Percentiles rank a stretch among this genome's conserved stretches.
Evolutionary conservation across 2,888 invertebrate species (phyloP).

Genomic region (Podotricha telesiphe): DNA sequence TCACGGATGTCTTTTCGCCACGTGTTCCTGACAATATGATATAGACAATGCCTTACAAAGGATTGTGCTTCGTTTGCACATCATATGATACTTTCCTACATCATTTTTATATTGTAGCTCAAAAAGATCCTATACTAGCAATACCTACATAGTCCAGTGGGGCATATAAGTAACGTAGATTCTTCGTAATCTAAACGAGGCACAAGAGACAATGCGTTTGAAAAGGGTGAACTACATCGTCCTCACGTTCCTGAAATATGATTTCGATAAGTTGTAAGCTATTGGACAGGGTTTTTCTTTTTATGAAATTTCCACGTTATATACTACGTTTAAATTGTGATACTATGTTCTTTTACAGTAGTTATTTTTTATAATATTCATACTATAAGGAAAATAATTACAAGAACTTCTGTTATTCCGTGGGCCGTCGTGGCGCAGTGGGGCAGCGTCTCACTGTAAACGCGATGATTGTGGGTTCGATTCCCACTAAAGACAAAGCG

Average conservation of each 20-base stretch:
- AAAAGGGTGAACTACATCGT: slow-evolving; percentile 76
- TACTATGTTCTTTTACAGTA: background rate
- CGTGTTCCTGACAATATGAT: slow-evolving; percentile 80
- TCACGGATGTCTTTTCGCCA: slow-evolving; percentile 78
- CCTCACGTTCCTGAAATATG: slow-evolving; percentile 81
- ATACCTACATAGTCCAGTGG: slow-evolving; percentile 32
- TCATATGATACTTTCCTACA: slow-evolving; percentile 43
- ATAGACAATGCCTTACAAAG: slow-evolving; percentile 80
- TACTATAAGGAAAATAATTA: too few species aligned
- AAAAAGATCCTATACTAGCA: slow-evolving; percentile 36
- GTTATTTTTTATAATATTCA: background rate
- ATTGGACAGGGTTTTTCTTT: slow-evolving; percentile 73
- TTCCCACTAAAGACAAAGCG: too few species aligned
- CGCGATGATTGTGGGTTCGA: too few species aligned
- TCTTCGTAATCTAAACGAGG: slow-evolving; percentile 55
- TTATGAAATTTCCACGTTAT: slow-evolving; percentile 44
- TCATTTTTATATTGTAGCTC: slow-evolving; percentile 24
- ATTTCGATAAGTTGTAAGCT: slow-evolving; percentile 80
- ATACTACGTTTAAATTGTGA: slow-evolving; percentile 9
- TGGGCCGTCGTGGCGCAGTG: too few species aligned
- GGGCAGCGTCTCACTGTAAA: too few species aligned
- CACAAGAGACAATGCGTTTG: slow-evolving; percentile 69
- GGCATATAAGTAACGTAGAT: slow-evolving; percentile 29
- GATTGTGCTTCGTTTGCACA: slow-evolving; percentile 66
- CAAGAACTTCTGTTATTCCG: too few species aligned